Evolutionary conservation across 2,113 vertebrate species (phyloP), one percentile per base, ranked within the genome.

Genomic region (Chionomys nivalis): DNA sequence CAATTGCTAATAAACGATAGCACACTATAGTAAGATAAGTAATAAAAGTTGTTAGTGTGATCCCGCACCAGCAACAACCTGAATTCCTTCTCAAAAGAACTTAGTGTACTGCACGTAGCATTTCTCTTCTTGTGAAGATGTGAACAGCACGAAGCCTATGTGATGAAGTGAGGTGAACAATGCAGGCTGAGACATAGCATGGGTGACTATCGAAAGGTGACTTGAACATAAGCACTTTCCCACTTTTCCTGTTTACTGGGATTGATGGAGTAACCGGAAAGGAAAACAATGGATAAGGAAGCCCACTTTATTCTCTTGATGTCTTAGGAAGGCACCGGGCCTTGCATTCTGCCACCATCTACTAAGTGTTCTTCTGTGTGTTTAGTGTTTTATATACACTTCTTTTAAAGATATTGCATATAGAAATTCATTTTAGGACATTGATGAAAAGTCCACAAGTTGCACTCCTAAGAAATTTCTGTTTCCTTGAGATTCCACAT

Each of bases 381-480:
- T 88, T 85, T 39, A 52, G 33, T 66, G 42, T 28, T 78, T 12
- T 42, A 72, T 31, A 36, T 16, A 31, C 39, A 91, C 49, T 94
- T 94, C 52, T 95, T 96, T 90, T 77, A 93, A 92, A 88, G n/a
- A 1, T 77, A 72, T 79, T 70, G 65, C n/a, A 36, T 49, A 36
- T 31, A 66, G 55, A 93, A 96, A 70, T 81, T 90, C 24, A 7
- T 81, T 86, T 91, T 49, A 36, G 39, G 39, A 16, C 68, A 93
- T 49, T 85, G 82, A 65, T 93, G 70, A 90, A 90, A 89, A 94
- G 61, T 1, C 33, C 1, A 1, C 36, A 61, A 73, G 13, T 81
- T 97, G 47, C 39, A 75, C 88, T 89, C 86, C 77, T 58, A 85
- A 91, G 42, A 94, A 7, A 23, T 75, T 91, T 94, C 9, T 86